phyloP scores from a whole-genome alignment of 1,140 invertebrate species.

The Philotrypesis tridentata region DNA sequence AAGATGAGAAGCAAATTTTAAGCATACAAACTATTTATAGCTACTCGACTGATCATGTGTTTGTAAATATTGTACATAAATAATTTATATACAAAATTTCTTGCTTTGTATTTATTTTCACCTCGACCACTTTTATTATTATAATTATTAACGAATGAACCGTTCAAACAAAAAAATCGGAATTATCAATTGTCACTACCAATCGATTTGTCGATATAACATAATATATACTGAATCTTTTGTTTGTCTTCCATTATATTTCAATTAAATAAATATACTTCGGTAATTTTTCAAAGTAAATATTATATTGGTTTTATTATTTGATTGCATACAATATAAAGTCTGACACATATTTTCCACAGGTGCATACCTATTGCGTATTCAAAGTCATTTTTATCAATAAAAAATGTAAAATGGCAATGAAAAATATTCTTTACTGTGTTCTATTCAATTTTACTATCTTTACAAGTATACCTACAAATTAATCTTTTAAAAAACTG shows the following conservation, averaged over 20 bases:
- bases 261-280: background rate
- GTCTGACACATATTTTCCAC: no score
- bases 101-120: constrained; percentile 50
- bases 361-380: no score
- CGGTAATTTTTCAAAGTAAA: no score
- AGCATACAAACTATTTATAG: constrained; percentile 55
- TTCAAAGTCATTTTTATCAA: no score
- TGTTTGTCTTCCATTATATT: background rate
- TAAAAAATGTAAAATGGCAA: no score
- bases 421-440: no score
- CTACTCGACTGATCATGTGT: constrained; percentile 59
- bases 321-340: no score
- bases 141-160: background rate
- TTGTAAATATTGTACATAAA: constrained; percentile 72
- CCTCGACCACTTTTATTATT: background rate
- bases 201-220: no score
- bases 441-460: no score
- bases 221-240: background rate
- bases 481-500: no score
- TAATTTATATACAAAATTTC: constrained; percentile 61
- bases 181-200: background rate
- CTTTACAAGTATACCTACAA: no score
- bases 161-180: background rate
- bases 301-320: no score
- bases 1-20: constrained; percentile 41